Base-by-base conservation (phyloP, 1,140 invertebrate genomes). In the Cydia strobilella region DNA sequence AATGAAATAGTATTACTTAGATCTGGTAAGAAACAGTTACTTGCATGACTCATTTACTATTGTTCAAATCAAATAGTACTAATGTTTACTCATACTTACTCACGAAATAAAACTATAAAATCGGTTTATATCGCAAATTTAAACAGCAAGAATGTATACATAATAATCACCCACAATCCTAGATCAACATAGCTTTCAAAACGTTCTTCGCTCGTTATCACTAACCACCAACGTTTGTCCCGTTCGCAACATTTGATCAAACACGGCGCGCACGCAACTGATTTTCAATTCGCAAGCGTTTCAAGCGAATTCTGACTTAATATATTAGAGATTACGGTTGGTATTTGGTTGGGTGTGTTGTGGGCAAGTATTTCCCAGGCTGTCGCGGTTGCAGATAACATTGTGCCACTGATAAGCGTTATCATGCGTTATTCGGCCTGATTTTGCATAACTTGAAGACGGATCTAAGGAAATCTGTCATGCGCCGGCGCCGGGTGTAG, bases 321-420 rank as follows among this genome's bases (percentile, higher is more conserved):
- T 7, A 18, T 18, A 54, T 3, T 20, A 1, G 0, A 18, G 20
- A 1, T n/a, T 54, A 54, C 6, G 51, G 51, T 6, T 54, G 51
- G n/a, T 54, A 18, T 54, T 54, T 18, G 51, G 3, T 54, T 54
- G 51, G 4, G 15, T 54, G 20, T 54, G 51, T 15, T 20, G 51
- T 54, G 51, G 51, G 72, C 76, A 76, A 35, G 62, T 48, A 62
- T 20, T 79, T 81, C 80, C 76, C 76, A 79, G 77, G 76, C 77
- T 77, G 80, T 77, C 77, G 74, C 69, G 35, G 45, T 74, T 76
- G 80, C 27, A 66, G 63, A 84, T 81, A 82, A 77, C 79, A 76
- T 79, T 81, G 78, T 84, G 76, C 76, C 75, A 63, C 39, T 76
- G 82, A 84, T 84, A 84, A 82, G 74, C 48, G 74, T 73, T 84